phyloP scores from a whole-genome alignment of 2,113 vertebrate genomes.

The Fukomys damarensis region DNA sequence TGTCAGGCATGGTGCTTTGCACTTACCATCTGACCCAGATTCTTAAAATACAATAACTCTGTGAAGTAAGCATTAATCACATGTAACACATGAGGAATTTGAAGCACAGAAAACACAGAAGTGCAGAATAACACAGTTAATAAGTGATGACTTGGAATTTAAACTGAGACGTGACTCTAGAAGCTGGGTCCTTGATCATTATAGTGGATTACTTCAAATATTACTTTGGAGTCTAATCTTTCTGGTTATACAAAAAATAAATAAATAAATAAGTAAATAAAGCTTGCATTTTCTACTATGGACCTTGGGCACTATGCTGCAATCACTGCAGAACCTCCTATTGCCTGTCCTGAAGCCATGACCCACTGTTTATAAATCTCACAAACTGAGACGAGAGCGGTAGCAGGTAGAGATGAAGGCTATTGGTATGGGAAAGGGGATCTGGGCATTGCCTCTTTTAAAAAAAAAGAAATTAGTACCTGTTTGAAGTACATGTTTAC shows the following conservation, averaged over 20 bases:
- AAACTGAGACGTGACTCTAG: neutral
- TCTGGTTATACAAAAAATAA: neutral
- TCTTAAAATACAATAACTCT: slow-evolving; percentile 14
- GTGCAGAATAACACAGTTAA: slow-evolving; percentile 9
- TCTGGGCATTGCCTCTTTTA: neutral
- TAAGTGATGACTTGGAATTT: slow-evolving; percentile 15
- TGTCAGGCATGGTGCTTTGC: neutral
- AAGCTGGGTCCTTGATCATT: neutral
- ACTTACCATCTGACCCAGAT: neutral
- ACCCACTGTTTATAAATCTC: slow-evolving; percentile 5
- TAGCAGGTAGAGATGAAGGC: neutral
- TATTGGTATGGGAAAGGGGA: neutral
- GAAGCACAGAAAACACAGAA: slow-evolving; percentile 33
- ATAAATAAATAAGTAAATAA: too few species aligned
- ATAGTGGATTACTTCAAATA: slow-evolving; percentile 33
- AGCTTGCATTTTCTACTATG: neutral
- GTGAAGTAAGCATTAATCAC: neutral
- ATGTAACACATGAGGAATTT: neutral
- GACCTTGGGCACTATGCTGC: neutral
- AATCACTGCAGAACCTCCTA: neutral
- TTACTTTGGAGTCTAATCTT: neutral
- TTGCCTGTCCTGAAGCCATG: neutral
- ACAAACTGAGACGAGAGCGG: neutral
- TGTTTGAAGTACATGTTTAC: neutral
- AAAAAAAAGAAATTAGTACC: neutral